Percentiles rank a stretch among this genome's conserved stretches.
Evolutionary conservation across 2,888 invertebrate genomes (phyloP).

Genomic region (Tubulanus polymorphus): DNA sequence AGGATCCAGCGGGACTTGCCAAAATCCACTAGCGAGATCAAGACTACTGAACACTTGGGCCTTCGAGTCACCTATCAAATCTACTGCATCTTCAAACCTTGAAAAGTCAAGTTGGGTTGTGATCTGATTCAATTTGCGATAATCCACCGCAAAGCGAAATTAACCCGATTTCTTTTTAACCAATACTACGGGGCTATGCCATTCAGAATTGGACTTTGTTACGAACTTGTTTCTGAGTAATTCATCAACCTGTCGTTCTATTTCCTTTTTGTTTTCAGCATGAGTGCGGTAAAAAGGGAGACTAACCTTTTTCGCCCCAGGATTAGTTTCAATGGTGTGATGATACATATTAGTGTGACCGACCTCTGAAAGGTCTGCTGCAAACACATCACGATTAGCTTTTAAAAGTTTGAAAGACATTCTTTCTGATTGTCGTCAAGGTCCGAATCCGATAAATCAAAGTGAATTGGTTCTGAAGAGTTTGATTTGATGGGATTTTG

Average conservation of each 20-base stretch:
- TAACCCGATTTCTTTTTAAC: conserved; percentile 18
- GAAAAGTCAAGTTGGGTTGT: conserved; percentile 18
- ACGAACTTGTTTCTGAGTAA: conserved; percentile 19
- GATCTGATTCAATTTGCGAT: conserved; percentile 16
- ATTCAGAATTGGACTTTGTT: conserved; percentile 15
- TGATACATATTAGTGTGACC: conserved; percentile 1
- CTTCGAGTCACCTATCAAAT: conserved; percentile 15
- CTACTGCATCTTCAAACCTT: conserved; percentile 17
- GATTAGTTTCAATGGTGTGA: conserved; percentile 1
- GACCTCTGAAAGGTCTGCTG: no score
- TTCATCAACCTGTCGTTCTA: conserved; percentile 18
- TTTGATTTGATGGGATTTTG: no score
- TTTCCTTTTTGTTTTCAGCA: conserved; percentile 2
- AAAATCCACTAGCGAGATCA: conserved; percentile 18
- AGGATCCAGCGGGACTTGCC: conserved; percentile 16
- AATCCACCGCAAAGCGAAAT: conserved; percentile 22
- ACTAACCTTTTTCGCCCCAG: no score
- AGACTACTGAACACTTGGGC: conserved; percentile 14
- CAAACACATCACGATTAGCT: conserved; percentile 6
- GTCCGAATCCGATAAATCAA: not conserved
- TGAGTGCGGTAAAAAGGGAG: no score
- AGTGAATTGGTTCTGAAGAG: not conserved
- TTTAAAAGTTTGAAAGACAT: not conserved
- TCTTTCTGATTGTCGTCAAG: conserved; percentile 1
- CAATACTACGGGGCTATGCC: conserved; percentile 20